phyloP scores from a whole-genome alignment of 1,140 invertebrate species.

The Drosophila pseudoobscura region DNA sequence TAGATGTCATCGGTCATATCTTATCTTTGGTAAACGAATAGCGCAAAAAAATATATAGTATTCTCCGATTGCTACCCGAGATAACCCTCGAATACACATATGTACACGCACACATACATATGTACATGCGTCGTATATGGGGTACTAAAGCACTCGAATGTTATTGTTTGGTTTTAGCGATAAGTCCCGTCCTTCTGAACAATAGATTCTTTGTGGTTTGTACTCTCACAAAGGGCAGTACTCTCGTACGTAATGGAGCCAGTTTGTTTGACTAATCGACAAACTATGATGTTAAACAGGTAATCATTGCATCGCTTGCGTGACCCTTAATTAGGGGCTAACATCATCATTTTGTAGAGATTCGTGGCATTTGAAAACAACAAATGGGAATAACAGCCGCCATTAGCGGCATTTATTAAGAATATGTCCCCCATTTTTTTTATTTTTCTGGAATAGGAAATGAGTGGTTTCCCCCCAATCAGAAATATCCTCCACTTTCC shows the following conservation, averaged over 20 bases:
- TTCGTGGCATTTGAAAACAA: too few relatives aligned
- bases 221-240: background rate
- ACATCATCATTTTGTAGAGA: background rate
- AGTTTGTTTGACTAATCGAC: conserved; percentile 27
- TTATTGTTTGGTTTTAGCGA: conserved; percentile 44
- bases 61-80: background rate
- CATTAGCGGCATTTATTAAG: background rate
- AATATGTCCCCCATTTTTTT: conserved; percentile 6
- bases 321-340: conserved; percentile 21
- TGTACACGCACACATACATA: conserved; percentile 2
- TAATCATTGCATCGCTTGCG: conserved; percentile 25
- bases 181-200: background rate
- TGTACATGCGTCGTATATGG: background rate
- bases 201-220: background rate
- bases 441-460: background rate
- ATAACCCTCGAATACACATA: conserved; percentile 18
- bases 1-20: conserved; percentile 18
- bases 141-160: conserved; percentile 65
- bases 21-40: conserved; percentile 16
- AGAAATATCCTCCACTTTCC: background rate
- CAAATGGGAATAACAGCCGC: too few relatives aligned
- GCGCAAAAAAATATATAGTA: background rate
- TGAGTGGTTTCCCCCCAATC: background rate
- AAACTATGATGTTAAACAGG: background rate
- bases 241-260: too few relatives aligned